Base-by-base conservation (phyloP, 30 jellyfish, hydroid and myxozoan genomes). In the Hydractinia echinata region DNA sequence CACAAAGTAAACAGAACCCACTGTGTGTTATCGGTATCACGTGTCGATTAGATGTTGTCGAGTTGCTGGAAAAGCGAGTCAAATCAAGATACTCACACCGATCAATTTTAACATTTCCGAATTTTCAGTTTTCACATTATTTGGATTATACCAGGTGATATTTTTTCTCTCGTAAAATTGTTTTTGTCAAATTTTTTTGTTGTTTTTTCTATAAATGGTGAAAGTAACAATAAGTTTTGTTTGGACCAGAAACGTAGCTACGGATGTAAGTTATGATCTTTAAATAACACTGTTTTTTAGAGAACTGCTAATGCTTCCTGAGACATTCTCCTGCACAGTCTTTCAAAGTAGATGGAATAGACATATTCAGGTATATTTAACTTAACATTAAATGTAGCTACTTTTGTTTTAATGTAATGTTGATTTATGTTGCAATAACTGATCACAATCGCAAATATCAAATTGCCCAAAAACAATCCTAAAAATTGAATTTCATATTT, bases 41-140 rank as follows among this genome's bases (percentile, higher is more conserved):
- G 5, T 93, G 99, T 66, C 76, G 99, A 61, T 84, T 93, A 85
- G 99, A 93, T 81, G 96, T 93, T 55, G 87, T 93, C 10, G 99
- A 93, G 83, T 83, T 93, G 82, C 81, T 93, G 67, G 99, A 93
- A 67, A 93, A 93, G 62, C 76, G 99, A 83, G 99, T 93, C 15
- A 88, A 88, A 62, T 93, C 99, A 49, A 79, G 99, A 66, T 93
- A 87, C 73, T 93, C 99, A 4, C 99, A 87, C 76, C 95, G 99
- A 20, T 83, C 94, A 48, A 93, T 93, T 51, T 83, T 88, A 48
- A 87, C 99, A 18, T 93, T 86, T 67, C 89, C 96, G 44, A 66
- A 79, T 60, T 54, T 72, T 51, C 76, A 61, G 53, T 87, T 93
- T 81, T 89, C 72, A 66, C 91, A 88, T 8, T 93, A 90, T 83